Evolutionary conservation across 2,113 vertebrate species (phyloP), one percentile per base, ranked within the genome.

Genomic region (Forbesichthys papilliferus): DNA sequence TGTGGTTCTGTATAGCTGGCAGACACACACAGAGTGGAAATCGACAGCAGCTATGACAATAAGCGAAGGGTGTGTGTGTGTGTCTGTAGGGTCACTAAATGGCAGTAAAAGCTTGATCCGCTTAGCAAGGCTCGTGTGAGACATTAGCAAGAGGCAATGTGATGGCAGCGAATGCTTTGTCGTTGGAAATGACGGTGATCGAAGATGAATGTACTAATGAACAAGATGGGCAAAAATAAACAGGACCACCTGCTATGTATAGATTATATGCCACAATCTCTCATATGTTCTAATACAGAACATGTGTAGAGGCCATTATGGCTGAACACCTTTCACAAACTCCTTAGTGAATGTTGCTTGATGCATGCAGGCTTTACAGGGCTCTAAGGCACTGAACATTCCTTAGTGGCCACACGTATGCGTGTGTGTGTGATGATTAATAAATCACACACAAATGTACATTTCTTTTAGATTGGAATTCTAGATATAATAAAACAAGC

Each of bases 21-120:
- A 70, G 73, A 65, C 74, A 78, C 55, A 34, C 42, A 58, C 66
- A 56, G 71, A 77, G 48, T 78, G 68, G 74, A 88, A 87, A 90
- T 82, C 20, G 55, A 55, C 48, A 73, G 59, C 85, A 89, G 86
- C 85, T 88, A 83, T 71, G 64, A 67, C 77, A 79, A 79, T 73
- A 89, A 64, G 61, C 14, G 52, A 68, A 62, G 65, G 61, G 64
- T 59, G 74, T 51, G 57, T 33, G 49, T 10, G 9, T 52, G 49
- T 52, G 5, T 52, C 8, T 52, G 49, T 52, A 14, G 10, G 10
- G 11, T 52, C 36, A 8, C 49, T 52, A 52, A 52, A 52, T 52
- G 11, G 13, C 49, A 14, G 49, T 52, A 52, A 52, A 52, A 11
- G 36, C 36, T 42, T 42, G 5, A 42, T 42, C 36, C 36, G 36